Evolutionary conservation across 2,113 vertebrate species (phyloP).

Genomic region (Ptilonorhynchus violaceus): DNA sequence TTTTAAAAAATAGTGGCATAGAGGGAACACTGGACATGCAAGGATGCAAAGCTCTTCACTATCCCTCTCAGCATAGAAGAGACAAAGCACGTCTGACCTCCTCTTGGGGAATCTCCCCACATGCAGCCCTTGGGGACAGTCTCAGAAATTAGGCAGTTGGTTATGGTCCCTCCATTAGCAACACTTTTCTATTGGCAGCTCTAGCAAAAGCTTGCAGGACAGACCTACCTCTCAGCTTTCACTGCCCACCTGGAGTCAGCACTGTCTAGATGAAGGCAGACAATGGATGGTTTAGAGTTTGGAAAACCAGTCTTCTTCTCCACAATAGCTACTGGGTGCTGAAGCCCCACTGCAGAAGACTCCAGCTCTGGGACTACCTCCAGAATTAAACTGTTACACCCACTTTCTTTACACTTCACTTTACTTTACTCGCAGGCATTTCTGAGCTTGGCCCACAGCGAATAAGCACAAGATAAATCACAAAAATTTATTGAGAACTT

Average conservation of each 20-base stretch:
- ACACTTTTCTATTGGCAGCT: neutral
- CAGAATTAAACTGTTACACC: neutral
- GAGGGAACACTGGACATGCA: neutral
- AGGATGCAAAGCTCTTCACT: neutral
- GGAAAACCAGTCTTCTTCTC: neutral
- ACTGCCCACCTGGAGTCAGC: neutral
- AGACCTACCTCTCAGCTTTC: neutral
- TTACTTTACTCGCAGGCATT: neutral
- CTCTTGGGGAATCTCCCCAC: neutral
- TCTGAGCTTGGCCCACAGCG: neutral
- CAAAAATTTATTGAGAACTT: neutral
- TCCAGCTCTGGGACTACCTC: neutral
- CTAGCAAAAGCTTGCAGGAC: neutral
- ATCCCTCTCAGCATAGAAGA: neutral
- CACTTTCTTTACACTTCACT: neutral
- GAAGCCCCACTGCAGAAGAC: neutral
- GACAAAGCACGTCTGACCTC: neutral
- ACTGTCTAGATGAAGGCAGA: neutral
- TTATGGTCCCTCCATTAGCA: neutral
- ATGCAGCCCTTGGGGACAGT: neutral
- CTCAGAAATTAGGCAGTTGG: fast-evolving
- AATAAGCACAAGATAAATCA: neutral
- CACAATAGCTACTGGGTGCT: neutral
- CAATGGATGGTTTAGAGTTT: neutral
- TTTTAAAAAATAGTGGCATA: neutral